Evolutionary conservation across 2,113 vertebrate species (phyloP), one percentile per base, ranked within the genome.

Genomic region (Ptilorrhoa leucosticta): DNA sequence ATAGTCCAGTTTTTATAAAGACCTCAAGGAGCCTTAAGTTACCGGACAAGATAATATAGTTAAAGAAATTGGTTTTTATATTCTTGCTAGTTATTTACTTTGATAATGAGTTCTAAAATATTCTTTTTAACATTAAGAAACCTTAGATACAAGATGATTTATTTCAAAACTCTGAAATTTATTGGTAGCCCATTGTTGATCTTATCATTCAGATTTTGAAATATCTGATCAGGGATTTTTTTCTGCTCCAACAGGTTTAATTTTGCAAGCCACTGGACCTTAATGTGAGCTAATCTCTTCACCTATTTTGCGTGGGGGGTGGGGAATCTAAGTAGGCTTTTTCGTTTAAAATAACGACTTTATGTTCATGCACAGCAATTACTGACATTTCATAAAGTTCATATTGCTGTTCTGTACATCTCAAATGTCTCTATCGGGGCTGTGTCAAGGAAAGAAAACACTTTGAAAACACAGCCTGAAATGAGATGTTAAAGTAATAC

Each of bases 191-290:
- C 65, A 76, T 80, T 95, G 93, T 95, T 94, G 93, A 94, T 96
- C 81, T 96, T 97, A 94, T 95, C 4, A 56, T 87, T 93, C 84
- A 61, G 79, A 86, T 97, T 95, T 95, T 84, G 80, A 83, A 93
- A 87, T 89, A 95, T 84, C 95, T 95, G 97, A 97, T 97, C 90
- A 94, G 83, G 42, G 95, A 84, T 90, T 93, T 96, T 97, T 97
- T 96, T 96, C 73, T 94, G 91, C 95, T 96, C 68, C 90, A 93
- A 35, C 73, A 73, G 82, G 93, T 97, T 97, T 95, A 97, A 96
- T 97, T 97, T 97, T 97, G 95, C 95, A 97, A 94, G 81, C 94
- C 96, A 96, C 83, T 97, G 97, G 96, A 94, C 97, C 94, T 93
- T 96, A 93, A 96, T 97, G 95, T 92, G 90, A 96, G 83, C 66